Base-by-base conservation (phyloP, 2,113 vertebrate species). In the Anas platyrhynchos region DNA sequence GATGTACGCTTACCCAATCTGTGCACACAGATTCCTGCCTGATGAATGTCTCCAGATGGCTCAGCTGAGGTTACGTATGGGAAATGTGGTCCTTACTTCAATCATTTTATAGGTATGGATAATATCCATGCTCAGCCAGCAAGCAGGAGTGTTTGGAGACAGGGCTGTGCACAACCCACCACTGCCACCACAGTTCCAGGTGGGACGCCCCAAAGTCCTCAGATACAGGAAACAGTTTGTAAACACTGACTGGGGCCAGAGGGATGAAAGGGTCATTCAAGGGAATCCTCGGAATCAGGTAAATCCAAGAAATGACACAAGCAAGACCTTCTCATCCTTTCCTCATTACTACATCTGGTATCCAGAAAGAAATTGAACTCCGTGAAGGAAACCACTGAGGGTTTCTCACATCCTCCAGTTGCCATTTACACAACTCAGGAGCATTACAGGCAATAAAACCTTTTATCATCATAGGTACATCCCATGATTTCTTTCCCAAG, bases 1-100 rank as follows among this genome's bases (percentile, higher is more conserved):
- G 48, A 84, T 31, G 13, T 7, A 41, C 66, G n/a, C 14, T 62
- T 73, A 38, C 12, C 58, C 43, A 31, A n/a, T 41, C 27, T 58
- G 17, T 69, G 26, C 1, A 0, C 55, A 48, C 7, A n/a, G 63
- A 79, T 87, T 79, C 58, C 77, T 85, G 48, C 48, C 34, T 38
- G 27, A 69, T 12, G 11, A 54, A 9, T 17, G 7, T 62, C 71
- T 83, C 38, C 56, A 48, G 56, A 13, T 41, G 63, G 43, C 74
- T 73, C 43, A 61, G 38, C 61, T 46, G 32, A 87, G 43, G 34
- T 15, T 83, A 17, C 0, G 0, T 34, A 14, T 2, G 2, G 32
- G 36, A 86, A 84, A 75, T 0, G 0, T 36, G n/a, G 48, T 62
- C 27, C 20, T 86, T 83, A 31, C 25, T 78, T 59, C 15, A 41